Evolutionary conservation across 2,888 invertebrate species (phyloP), one percentile per base, ranked within the genome.

Genomic region (Pediacus dermestoides): DNA sequence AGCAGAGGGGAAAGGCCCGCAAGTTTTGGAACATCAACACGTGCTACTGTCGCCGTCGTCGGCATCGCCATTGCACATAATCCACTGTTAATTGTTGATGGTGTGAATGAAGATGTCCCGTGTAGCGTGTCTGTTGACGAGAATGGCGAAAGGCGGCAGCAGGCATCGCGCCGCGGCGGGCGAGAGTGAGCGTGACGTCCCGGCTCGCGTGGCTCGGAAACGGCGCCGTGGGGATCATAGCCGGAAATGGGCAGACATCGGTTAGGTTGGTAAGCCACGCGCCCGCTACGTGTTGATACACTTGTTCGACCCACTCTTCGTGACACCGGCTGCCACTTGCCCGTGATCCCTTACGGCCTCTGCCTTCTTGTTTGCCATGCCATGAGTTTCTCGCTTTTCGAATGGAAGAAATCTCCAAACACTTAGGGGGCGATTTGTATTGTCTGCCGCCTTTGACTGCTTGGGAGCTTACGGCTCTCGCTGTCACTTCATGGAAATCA

Each of bases 221-320:
- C 53, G 53, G 48, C 58, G 58, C 58, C 57, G 59, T 57, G 52
- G 61, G 61, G 57, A 60, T 57, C 54, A 51, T 47, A 53, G 49
- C 60, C 58, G 61, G 60, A 63, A 63, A 63, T 61, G 63, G 63
- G 61, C 63, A 63, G 63, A 65, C 61, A 62, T 63, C 61, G 64
- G 64, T 63, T 62, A 60, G 56, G 55, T 60, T 52, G 62, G 62
- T 58, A 55, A 53, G 61, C 60, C 61, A 58, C 60, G 56, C 61
- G 60, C 54, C 57, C 52, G 56, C 61, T 58, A 64, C 63, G 63
- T 63, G 63, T 62, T 63, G 63, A 63, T 61, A 62, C 60, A 56
- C 53, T 58, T 55, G 56, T 54, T 58, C 52, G 46, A 40, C 49
- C 49, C 50, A 44, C 44, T 45, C 45, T 43, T 48, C 45, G 33